These are phyloP conservation scores for Dryobotodes eremita DNA, from an alignment of 2,888 invertebrate species.

Conservation along the genomic window DNA sequence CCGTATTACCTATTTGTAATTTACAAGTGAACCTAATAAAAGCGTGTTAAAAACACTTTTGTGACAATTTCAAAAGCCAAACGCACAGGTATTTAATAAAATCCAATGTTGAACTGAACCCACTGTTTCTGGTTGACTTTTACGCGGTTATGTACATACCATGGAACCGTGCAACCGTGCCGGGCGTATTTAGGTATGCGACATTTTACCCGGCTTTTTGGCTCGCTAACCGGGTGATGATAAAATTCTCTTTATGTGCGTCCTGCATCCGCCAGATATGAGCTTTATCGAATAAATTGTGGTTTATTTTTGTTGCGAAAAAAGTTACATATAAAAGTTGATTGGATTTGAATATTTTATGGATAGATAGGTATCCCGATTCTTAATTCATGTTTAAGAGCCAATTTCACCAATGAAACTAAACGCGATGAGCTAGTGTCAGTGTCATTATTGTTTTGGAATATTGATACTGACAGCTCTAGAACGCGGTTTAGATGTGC, in stretches of 20 bases:
- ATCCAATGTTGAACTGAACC: background rate
- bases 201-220: conserved; percentile 40
- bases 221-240: conserved; percentile 8
- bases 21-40: too few species aligned
- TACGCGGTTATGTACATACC: conserved; percentile 23
- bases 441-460: background rate
- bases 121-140: conserved; percentile 16
- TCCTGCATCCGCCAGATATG: conserved; percentile 53
- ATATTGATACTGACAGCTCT: background rate
- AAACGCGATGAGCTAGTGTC: background rate
- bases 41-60: background rate
- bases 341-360: conserved; percentile 42
- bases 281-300: conserved; percentile 39
- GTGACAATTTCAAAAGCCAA: background rate
- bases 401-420: background rate
- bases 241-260: conserved; percentile 48
- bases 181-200: conserved; percentile 17
- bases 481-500: background rate
- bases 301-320: conserved; percentile 18
- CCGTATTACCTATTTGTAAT: too few species aligned
- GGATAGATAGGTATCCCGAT: background rate
- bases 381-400: background rate
- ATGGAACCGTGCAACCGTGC: conserved; percentile 16
- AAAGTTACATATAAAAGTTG: conserved; percentile 8
- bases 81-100: conserved; percentile 17